Percentiles rank a stretch among this genome's conserved stretches.
Conservation (phyloP, 2,113 vertebrate species). For the Ceyx margarethae region DNA sequence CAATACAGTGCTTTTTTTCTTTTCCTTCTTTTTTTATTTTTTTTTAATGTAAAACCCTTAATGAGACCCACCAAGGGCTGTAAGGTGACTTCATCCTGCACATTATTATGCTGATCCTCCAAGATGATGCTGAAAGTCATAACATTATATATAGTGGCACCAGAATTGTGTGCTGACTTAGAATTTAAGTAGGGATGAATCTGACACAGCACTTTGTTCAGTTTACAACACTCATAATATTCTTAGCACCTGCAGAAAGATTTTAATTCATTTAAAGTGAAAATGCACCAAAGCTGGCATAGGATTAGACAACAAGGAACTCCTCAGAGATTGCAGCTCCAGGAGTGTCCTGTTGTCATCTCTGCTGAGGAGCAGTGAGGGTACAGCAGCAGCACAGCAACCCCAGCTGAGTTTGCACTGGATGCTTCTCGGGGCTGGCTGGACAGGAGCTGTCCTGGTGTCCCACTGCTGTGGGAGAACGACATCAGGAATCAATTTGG, state of each 20-base stretch:
- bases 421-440: background rate
- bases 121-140: background rate
- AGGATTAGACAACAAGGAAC: background rate
- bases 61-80: background rate
- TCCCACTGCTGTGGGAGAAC: background rate
- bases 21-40: background rate
- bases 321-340: background rate
- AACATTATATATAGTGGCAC: background rate
- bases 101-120: background rate
- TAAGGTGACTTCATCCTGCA: background rate
- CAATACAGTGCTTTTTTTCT: background rate
- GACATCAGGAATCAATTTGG: conserved; percentile 10
- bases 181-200: background rate
- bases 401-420: background rate
- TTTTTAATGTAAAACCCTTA: background rate
- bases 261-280: background rate
- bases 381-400: background rate
- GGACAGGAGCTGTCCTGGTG: conserved; percentile 5
- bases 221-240: background rate
- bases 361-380: background rate
- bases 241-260: background rate
- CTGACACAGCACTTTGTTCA: conserved; percentile 8
- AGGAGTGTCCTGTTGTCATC: fast-evolving
- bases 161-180: background rate
- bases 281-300: background rate